phyloP scores from a whole-genome alignment of 2,113 vertebrate genomes.

The Odontophorus gujanensis region DNA sequence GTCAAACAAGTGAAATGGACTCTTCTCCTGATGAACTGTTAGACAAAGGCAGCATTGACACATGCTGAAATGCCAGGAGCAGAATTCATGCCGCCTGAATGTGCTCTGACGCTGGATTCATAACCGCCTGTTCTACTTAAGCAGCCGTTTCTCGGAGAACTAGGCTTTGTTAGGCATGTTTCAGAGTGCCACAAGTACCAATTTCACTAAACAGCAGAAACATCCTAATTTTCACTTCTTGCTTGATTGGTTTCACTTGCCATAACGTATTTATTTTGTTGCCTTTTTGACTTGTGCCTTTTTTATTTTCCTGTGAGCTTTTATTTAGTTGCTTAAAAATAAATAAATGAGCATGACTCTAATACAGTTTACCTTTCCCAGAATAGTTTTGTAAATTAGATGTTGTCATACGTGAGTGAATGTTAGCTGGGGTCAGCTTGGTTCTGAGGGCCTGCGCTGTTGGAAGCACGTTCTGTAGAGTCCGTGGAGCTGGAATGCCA shows the following conservation, averaged over 20 bases:
- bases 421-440: neutral
- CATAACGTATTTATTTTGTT: neutral
- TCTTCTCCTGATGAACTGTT: neutral
- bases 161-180: conserved; percentile 12
- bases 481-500: neutral
- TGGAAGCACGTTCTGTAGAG: neutral
- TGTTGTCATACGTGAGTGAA: neutral
- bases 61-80: neutral
- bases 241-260: conserved; percentile 49
- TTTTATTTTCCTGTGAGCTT: neutral
- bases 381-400: neutral
- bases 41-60: conserved; percentile 47
- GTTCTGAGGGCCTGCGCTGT: neutral
- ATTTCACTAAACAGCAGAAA: conserved; percentile 33
- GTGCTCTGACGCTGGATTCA: neutral
- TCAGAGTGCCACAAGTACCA: conserved; percentile 11
- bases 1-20: neutral
- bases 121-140: neutral
- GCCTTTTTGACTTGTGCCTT: too few relatives aligned
- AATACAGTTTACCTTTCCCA: neutral
- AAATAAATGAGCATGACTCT: too few relatives aligned
- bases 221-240: conserved; percentile 53
- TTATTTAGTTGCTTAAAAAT: neutral
- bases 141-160: conserved; percentile 47
- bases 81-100: neutral